A percentile compares a stretch with the other conserved stretches of the same genome.
phyloP scores from a whole-genome alignment of 2,113 vertebrate genomes.

The Ibidorhyncha struthersii region DNA sequence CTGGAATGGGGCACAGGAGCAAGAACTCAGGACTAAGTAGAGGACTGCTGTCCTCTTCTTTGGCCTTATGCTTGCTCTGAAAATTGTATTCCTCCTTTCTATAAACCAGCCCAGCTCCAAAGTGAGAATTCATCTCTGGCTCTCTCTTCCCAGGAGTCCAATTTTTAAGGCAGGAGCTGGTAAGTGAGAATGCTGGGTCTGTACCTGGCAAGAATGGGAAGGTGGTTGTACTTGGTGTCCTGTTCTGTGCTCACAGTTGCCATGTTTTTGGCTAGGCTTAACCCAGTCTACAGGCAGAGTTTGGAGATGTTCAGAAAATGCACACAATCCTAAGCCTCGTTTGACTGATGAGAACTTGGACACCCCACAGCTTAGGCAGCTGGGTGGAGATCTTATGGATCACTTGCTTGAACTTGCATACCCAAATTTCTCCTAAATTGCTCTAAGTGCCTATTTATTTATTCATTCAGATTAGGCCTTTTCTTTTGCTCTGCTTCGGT shows the following conservation, averaged over 20 bases:
- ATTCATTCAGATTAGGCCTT: constrained; percentile 14
- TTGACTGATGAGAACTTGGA: neutral
- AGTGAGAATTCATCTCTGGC: neutral
- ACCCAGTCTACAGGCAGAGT: neutral
- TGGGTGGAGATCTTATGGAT: neutral
- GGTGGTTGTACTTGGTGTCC: neutral
- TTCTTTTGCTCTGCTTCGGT: constrained; percentile 1
- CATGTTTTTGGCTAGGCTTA: neutral
- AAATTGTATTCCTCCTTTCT: neutral
- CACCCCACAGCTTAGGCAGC: neutral
- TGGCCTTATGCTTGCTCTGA: neutral
- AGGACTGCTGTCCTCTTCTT: neutral
- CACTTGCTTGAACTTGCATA: constrained; percentile 40
- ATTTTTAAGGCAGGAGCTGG: neutral
- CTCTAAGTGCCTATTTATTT: constrained; percentile 28
- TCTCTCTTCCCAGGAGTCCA: neutral
- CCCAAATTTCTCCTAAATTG: constrained; percentile 24
- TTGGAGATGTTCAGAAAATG: neutral
- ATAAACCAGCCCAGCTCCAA: neutral
- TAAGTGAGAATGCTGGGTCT: neutral
- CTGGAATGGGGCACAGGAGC: neutral
- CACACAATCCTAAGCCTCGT: neutral
- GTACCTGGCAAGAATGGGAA: neutral
- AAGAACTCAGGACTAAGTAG: neutral
- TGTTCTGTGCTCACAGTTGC: neutral